These are phyloP conservation scores for Nyctereutes procyonoides DNA, from an alignment of 2,113 vertebrate genomes.

Conservation along the genomic window DNA sequence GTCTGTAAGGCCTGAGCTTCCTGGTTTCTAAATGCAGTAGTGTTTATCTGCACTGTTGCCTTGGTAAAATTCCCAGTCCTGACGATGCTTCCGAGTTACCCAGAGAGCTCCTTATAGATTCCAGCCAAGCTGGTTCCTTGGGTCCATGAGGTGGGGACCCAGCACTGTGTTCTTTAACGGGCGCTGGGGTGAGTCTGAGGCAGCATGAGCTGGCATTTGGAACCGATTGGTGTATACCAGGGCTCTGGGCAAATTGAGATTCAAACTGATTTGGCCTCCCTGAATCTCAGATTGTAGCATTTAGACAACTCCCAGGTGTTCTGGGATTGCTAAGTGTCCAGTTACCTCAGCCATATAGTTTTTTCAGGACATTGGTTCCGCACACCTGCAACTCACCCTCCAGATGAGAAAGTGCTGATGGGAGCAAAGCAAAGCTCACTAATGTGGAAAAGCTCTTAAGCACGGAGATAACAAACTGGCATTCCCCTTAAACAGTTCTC, in stretches of 20 bases:
- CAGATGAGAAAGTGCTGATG: not conserved
- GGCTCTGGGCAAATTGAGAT: not conserved
- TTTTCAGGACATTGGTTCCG: not conserved
- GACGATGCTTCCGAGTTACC: not conserved
- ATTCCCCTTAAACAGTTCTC: not conserved
- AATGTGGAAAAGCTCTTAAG: not conserved
- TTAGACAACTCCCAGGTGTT: not conserved
- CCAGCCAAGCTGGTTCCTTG: not conserved
- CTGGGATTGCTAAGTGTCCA: not conserved
- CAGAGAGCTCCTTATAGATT: slow-evolving; percentile 38
- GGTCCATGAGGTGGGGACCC: not conserved
- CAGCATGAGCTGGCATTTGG: not conserved
- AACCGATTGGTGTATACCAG: rapidly evolving
- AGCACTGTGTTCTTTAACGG: not conserved
- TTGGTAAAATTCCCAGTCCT: slow-evolving; percentile 59
- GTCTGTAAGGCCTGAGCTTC: not conserved
- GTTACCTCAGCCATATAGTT: not conserved
- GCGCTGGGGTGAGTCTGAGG: not conserved
- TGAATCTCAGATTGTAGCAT: not conserved
- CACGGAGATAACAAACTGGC: not conserved
- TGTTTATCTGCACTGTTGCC: slow-evolving; percentile 25
- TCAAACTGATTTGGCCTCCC: not conserved
- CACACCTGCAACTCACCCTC: not conserved
- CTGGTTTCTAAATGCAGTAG: slow-evolving; percentile 33
- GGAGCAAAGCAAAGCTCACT: not conserved